phyloP scores from a whole-genome alignment of 2,797 vertebrate species.

The Polyboroides typus region DNA sequence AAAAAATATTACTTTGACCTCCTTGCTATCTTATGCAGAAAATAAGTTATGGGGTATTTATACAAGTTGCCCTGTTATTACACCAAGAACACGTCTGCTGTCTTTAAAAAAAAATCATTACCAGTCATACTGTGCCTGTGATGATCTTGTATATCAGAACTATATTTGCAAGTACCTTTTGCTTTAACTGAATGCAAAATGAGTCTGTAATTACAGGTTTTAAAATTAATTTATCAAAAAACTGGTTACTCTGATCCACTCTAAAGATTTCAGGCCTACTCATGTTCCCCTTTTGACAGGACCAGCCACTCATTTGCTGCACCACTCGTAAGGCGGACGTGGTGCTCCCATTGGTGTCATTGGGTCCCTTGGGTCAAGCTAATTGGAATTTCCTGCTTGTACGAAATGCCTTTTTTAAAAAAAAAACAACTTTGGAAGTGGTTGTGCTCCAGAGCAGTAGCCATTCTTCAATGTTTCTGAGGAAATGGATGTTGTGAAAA shows the following conservation, averaged over 20 bases:
- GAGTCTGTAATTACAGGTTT: background rate
- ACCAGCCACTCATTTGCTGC: background rate
- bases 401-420: background rate
- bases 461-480: background rate
- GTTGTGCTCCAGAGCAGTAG: background rate
- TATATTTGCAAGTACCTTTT: background rate
- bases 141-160: background rate
- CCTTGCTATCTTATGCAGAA: background rate
- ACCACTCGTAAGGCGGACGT: background rate
- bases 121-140: background rate
- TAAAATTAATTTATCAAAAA: background rate
- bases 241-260: background rate
- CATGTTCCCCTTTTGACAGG: background rate
- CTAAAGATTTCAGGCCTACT: background rate
- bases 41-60: background rate
- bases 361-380: background rate
- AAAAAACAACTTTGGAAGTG: background rate
- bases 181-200: background rate
- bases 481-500: background rate
- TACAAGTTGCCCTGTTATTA: background rate
- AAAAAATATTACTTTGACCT: background rate
- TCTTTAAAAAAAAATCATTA: background rate
- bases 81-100: rapidly evolving
- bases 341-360: background rate
- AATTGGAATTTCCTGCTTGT: background rate